Conservation (phyloP, 1,140 invertebrate species). For the Neelides sp. region DNA sequence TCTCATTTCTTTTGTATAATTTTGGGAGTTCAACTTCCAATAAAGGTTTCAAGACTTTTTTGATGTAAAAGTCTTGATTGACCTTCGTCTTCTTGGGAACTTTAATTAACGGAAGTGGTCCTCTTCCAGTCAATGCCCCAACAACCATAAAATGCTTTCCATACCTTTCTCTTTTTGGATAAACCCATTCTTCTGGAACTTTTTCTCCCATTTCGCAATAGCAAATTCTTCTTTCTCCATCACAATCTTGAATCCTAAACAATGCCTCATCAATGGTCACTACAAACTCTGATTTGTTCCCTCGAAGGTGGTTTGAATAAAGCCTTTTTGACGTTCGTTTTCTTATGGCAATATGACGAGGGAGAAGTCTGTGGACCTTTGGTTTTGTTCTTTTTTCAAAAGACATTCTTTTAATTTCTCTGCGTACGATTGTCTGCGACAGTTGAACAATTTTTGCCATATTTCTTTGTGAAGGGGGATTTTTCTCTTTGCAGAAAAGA, state of each 20-base stretch:
- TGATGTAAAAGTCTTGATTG: constrained; percentile 6
- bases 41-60: constrained; percentile 2
- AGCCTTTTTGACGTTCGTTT: constrained; percentile 5
- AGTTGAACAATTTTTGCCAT: constrained; percentile 1
- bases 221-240: neutral
- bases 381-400: constrained; percentile 1
- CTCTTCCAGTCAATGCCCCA: constrained; percentile 8
- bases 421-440: neutral
- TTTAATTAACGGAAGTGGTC: constrained; percentile 7
- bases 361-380: neutral
- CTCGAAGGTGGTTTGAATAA: constrained; percentile 2
- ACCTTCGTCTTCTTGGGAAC: constrained; percentile 8
- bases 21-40: constrained; percentile 1
- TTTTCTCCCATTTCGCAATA: neutral
- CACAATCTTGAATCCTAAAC: neutral
- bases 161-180: constrained; percentile 10
- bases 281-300: constrained; percentile 1
- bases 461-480: constrained; percentile 7
- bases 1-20: constrained; percentile 1
- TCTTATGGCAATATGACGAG: neutral
- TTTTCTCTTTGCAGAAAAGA: neutral
- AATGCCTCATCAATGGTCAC: constrained; percentile 14
- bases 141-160: constrained; percentile 10
- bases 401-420: constrained; percentile 8
- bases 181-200: neutral